Conservation (phyloP, 1,140 invertebrate genomes). For the Dendrolimus kikuchii region DNA sequence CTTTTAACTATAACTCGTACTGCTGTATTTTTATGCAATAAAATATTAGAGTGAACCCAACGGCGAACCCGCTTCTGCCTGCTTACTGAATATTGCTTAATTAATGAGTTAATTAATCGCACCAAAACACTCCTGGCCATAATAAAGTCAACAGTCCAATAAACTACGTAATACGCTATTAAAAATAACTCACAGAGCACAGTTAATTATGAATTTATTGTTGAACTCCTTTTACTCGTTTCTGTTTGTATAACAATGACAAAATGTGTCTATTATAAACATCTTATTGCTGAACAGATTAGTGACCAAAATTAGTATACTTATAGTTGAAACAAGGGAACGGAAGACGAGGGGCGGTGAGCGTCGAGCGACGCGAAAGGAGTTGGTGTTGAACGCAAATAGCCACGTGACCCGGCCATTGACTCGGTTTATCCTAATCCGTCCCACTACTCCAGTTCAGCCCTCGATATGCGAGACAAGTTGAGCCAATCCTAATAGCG, state of each 20-base stretch:
- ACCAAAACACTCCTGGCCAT: conserved; percentile 35
- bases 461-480: conserved; percentile 31
- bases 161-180: conserved; percentile 13
- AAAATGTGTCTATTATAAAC: conserved; percentile 5
- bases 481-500: conserved; percentile 18
- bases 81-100: conserved; percentile 34
- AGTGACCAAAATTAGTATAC: conserved; percentile 54
- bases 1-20: too few relatives aligned
- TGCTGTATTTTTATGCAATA: too few relatives aligned
- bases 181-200: background rate
- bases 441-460: conserved; percentile 68
- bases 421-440: conserved; percentile 70
- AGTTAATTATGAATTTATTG: too few relatives aligned
- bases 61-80: conserved; percentile 3
- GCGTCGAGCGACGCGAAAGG: conserved; percentile 28
- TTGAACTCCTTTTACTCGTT: too few relatives aligned
- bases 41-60: too few relatives aligned
- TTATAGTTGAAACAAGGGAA: conserved; percentile 41
- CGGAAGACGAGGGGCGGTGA: conserved; percentile 32
- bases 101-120: conserved; percentile 53
- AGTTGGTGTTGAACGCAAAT: conserved; percentile 48
- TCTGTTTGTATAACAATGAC: background rate
- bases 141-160: conserved; percentile 27
- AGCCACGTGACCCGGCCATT: conserved; percentile 67
- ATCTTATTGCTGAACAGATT: conserved; percentile 38